phyloP scores from a whole-genome alignment of 2,797 vertebrate species.

The Halcyon chelicuti region DNA sequence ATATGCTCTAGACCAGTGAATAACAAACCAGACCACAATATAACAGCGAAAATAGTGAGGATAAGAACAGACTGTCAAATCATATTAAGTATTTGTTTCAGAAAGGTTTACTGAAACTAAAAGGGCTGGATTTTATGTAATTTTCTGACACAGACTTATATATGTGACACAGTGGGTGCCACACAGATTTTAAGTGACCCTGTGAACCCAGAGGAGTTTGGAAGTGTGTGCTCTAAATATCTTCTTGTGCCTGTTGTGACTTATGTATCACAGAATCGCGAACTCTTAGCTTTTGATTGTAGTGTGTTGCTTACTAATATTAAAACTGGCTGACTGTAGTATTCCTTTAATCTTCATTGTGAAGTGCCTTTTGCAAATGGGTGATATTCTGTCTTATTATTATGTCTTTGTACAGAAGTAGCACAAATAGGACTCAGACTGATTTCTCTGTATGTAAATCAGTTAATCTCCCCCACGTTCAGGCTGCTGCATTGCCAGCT shows the following conservation, averaged over 20 bases:
- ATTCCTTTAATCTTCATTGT: not conserved
- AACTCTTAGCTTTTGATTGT: not conserved
- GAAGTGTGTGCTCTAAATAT: not conserved
- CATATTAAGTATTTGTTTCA: not conserved
- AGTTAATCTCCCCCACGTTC: not conserved
- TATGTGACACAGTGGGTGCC: not conserved
- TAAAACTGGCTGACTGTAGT: not conserved
- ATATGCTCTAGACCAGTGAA: not conserved
- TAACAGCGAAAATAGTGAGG: not conserved
- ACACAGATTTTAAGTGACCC: not conserved
- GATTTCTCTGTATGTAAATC: not conserved
- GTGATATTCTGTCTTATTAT: not conserved
- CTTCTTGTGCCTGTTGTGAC: not conserved
- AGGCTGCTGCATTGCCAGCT: not conserved
- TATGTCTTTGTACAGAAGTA: not conserved
- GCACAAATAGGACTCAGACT: not conserved
- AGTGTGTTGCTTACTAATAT: not conserved
- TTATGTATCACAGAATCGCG: not conserved
- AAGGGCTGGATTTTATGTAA: not conserved
- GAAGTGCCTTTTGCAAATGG: not conserved
- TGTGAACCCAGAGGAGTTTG: not conserved
- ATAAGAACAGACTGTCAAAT: not conserved
- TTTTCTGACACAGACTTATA: not conserved
- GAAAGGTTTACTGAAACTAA: not conserved
- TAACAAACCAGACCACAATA: not conserved